A percentile compares a stretch with the other conserved stretches of the same genome.
Evolutionary conservation across 2,113 vertebrate species (phyloP).

Genomic region (Scopus umbretta): DNA sequence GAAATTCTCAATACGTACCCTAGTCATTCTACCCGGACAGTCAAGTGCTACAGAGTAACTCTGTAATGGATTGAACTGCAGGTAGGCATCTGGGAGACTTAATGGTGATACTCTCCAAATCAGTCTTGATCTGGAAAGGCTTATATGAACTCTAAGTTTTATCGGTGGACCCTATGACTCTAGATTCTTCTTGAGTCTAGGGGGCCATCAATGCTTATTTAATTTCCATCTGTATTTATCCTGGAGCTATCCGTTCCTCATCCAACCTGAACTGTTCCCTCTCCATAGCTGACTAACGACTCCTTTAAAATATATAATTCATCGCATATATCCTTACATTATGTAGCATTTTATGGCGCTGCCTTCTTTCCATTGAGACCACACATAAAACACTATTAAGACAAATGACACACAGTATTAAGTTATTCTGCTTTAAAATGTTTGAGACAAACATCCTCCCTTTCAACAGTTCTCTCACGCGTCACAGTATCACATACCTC

Average conservation of each 20-base stretch:
- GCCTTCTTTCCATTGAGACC: not conserved
- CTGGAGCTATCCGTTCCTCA: not conserved
- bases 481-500: not conserved
- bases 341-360: not conserved
- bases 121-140: not conserved
- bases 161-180: not conserved
- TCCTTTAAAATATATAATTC: not conserved
- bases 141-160: fast-evolving
- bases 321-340: not conserved
- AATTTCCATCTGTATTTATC: not conserved
- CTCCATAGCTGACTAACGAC: not conserved
- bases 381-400: not conserved
- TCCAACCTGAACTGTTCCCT: not conserved
- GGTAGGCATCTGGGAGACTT: not conserved
- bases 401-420: not conserved
- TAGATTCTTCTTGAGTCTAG: not conserved
- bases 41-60: not conserved
- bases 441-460: not conserved
- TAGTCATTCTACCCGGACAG: not conserved
- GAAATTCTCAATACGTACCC: not conserved
- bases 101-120: not conserved
- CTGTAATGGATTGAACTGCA: not conserved
- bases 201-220: not conserved
- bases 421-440: not conserved
- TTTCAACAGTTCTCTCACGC: not conserved